Evolutionary conservation across 2,797 vertebrate genomes (phyloP), one percentile per base, ranked within the genome.

Genomic region (Psittacula echo): DNA sequence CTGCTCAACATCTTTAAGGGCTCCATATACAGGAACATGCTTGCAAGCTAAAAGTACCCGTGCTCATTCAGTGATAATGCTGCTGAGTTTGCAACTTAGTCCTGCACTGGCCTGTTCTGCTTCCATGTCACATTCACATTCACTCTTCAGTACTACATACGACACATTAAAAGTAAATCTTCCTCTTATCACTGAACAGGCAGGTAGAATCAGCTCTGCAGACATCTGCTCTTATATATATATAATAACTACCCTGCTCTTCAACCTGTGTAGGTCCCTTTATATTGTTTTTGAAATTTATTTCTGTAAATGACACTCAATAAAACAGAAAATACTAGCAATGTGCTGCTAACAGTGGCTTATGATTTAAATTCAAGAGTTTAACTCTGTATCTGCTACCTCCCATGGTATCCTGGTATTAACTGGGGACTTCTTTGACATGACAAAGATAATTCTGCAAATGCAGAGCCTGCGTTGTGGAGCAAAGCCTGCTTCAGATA

Each of bases 331-430:
- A 65, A 54, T 19, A 48, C 4, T 44, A 71, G n/a, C 29, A 11
- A 54, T 2, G 15, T 20, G 39, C 41, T 78, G 44, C 30, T 8
- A 32, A 51, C 1, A 54, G 53, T 5, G 11, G 30, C 58, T 60
- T 0, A 0, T 0, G 0, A 34, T 53, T 34, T 48, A 51, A 61
- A 56, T 37, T 20, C 29, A 18, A 29, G 66, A 45, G 29, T 54
- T 82, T 24, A 81, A 58, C 53, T 19, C 65, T 37, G 47, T 60
- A 41, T 22, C 32, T 71, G 60, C 42, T 48, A 10, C 42, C 23
- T 76, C 50, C 56, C 22, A 7, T 26, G 60, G 30, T 34, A 47
- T 24, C 65, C 39, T 12, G 26, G 16, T 27, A 42, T 18, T 30
- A 18, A 10, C 14, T 8, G 54, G 42, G 14, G 39, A 42, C 11